Evolutionary conservation across 1,140 invertebrate species (phyloP).

Genomic region (Drosophila nikananu): DNA sequence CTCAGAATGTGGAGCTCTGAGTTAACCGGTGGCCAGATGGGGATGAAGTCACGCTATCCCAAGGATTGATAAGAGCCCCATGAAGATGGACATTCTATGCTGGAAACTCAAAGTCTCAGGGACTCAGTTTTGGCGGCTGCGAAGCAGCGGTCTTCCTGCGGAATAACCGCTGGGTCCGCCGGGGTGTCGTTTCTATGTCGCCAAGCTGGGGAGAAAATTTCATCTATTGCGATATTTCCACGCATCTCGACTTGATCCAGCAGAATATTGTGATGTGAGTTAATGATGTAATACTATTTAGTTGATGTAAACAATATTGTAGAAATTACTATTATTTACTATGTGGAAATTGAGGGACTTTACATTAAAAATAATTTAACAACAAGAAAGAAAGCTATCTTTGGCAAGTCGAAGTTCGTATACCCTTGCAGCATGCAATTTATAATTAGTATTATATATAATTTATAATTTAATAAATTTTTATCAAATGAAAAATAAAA

Average conservation of each 20-base stretch:
- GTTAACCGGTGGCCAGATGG: neutral
- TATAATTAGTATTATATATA: no score
- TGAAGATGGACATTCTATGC: neutral
- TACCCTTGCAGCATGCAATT: no score
- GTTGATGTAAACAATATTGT: neutral
- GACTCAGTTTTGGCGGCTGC: slow-evolving; percentile 10
- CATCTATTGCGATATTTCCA: neutral
- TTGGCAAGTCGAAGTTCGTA: no score
- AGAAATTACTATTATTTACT: neutral
- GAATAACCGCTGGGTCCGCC: slow-evolving; percentile 2
- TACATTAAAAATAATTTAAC: neutral
- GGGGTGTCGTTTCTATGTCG: slow-evolving; percentile 2
- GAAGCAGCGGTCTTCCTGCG: slow-evolving; percentile 12
- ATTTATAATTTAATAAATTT: no score
- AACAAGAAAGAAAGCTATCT: no score
- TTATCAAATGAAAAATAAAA: no score
- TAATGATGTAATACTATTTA: neutral
- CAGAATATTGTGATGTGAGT: neutral
- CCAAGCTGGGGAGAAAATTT: neutral
- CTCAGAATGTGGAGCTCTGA: neutral
- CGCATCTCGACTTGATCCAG: no score
- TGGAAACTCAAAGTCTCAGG: neutral
- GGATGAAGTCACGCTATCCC: no score
- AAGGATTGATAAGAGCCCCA: slow-evolving; percentile 4
- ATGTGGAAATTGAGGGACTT: neutral